Evolutionary conservation across 92 coral and sea anemone genomes (phyloP).

Genomic region (Pocillopora meandrina): DNA sequence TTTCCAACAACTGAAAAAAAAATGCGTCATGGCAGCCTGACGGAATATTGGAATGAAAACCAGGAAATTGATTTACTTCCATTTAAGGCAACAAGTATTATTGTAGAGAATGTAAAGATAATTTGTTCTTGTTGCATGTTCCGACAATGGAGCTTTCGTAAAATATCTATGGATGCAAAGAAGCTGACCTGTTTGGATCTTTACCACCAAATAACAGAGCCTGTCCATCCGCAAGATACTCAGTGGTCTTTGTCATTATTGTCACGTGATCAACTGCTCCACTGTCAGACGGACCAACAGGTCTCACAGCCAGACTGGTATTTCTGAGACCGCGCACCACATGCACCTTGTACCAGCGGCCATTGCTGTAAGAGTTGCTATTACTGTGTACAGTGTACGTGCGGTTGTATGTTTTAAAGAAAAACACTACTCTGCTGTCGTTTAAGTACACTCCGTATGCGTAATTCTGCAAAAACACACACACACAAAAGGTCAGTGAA

Average conservation of each 20-base stretch:
- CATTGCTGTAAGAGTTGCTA: conserved; percentile 74
- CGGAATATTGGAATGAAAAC: too few species aligned
- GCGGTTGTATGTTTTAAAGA: conserved; percentile 56
- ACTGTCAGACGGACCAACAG: conserved; percentile 57
- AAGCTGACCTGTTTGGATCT: conserved; percentile 73
- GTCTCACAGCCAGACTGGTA: conserved; percentile 73
- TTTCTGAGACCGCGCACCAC: conserved; percentile 83
- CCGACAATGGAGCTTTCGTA: too few species aligned
- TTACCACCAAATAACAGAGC: conserved; percentile 83
- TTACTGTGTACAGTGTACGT: conserved; percentile 54
- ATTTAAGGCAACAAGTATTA: neutral
- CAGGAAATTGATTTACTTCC: too few species aligned
- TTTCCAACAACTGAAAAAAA: too few species aligned
- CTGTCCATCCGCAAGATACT: conserved; percentile 58
- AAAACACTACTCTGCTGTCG: conserved; percentile 76
- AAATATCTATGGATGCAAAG: neutral
- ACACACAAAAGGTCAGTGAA: neutral
- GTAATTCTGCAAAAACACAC: conserved; percentile 53
- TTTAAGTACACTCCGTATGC: conserved; percentile 77
- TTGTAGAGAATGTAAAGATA: too few species aligned
- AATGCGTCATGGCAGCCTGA: too few species aligned
- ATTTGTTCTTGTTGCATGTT: too few species aligned
- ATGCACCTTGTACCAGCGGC: conserved; percentile 88
- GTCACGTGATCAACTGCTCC: conserved; percentile 52
- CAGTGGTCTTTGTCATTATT: conserved; percentile 38